A percentile compares a stretch with the other conserved stretches of the same genome.
These are phyloP conservation scores for Noctilio leporinus DNA, from an alignment of 2,113 vertebrate species.

Conservation along the genomic window DNA sequence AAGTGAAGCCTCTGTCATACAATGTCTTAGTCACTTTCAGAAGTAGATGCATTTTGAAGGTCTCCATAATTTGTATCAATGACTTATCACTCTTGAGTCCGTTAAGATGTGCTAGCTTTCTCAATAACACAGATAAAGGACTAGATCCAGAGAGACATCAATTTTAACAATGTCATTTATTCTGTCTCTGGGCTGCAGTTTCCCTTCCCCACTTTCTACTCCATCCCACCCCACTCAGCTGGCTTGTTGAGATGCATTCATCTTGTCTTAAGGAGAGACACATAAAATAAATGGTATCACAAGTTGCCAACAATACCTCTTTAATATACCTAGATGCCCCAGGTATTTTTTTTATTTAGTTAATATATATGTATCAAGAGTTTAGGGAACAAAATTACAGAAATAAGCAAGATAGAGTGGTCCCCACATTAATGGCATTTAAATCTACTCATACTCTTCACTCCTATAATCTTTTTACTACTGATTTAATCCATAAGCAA, in stretches of 20 bases:
- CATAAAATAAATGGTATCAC: neutral
- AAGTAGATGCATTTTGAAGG: neutral
- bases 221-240: neutral
- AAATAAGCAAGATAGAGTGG: neutral
- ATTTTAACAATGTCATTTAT: neutral
- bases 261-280: neutral
- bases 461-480: neutral
- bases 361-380: neutral
- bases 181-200: neutral
- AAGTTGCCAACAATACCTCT: neutral
- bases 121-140: neutral
- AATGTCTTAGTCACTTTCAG: neutral
- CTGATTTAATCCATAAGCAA: neutral
- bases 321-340: neutral
- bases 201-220: neutral
- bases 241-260: neutral
- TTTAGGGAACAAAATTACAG: neutral
- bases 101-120: neutral
- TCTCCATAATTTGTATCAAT: conserved; percentile 4
- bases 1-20: conserved; percentile 5
- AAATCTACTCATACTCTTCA: neutral
- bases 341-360: neutral
- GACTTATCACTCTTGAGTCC: neutral
- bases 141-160: neutral
- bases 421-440: neutral